Percentiles rank a stretch among this genome's conserved stretches.
phyloP scores from a whole-genome alignment of 2,888 invertebrate genomes.

The Dicyrtomina minuta region DNA sequence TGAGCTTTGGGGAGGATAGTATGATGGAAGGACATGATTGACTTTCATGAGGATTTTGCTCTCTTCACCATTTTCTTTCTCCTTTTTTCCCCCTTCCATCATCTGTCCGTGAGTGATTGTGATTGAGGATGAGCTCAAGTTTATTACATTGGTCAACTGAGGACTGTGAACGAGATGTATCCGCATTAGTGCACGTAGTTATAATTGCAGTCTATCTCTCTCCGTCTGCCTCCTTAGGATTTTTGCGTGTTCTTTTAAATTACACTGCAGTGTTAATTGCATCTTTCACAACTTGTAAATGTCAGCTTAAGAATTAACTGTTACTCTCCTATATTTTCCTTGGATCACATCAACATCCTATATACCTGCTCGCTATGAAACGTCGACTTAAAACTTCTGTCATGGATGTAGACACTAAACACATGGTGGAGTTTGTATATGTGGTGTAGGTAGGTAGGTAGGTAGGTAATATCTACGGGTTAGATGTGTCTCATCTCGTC shows the following conservation, averaged over 20 bases:
- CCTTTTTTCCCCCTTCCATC: not conserved
- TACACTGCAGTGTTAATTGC: slow-evolving; percentile 24
- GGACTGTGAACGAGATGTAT: not conserved
- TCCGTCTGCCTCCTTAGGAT: slow-evolving; percentile 10
- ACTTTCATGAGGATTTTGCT: slow-evolving; percentile 27
- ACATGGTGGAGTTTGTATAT: no score
- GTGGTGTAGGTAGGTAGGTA: no score
- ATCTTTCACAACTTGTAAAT: slow-evolving; percentile 9
- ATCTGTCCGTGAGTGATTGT: slow-evolving; percentile 8
- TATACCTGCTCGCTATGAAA: not conserved
- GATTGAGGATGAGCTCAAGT: not conserved
- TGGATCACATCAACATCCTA: not conserved
- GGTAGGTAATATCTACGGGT: no score
- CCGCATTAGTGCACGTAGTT: slow-evolving; percentile 14
- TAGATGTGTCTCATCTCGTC: no score
- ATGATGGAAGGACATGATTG: slow-evolving; percentile 17
- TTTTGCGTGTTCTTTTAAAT: slow-evolving; percentile 25
- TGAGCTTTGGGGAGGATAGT: not conserved
- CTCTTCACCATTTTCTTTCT: slow-evolving; percentile 9
- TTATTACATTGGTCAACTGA: not conserved
- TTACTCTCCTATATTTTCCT: not conserved
- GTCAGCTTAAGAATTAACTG: slow-evolving; percentile 19
- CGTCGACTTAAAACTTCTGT: not conserved
- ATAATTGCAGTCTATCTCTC: slow-evolving; percentile 12
- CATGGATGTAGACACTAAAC: no score